Evolutionary conservation across 2,113 vertebrate genomes (phyloP).

Genomic region (Anser cygnoides): DNA sequence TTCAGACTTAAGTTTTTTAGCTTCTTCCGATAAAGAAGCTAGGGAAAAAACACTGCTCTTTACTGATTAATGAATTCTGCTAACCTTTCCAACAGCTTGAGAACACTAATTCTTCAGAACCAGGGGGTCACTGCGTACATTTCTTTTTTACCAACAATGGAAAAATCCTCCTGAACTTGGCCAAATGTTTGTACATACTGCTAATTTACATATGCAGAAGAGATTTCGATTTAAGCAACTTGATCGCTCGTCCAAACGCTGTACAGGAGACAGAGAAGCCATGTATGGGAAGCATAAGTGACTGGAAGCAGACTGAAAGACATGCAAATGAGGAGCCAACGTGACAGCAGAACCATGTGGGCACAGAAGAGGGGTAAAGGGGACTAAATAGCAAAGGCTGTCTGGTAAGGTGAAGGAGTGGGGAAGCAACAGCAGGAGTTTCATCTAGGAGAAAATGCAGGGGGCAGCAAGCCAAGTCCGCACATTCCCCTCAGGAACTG

Average conservation of each 20-base stretch:
- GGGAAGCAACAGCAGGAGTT: background rate
- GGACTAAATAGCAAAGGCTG: background rate
- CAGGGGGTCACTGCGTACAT: background rate
- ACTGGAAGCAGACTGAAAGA: background rate
- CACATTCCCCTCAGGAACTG: background rate
- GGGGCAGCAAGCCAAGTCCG: background rate
- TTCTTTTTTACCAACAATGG: background rate
- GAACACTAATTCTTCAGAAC: background rate
- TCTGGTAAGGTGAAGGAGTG: background rate
- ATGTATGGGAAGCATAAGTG: background rate
- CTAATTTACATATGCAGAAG: background rate
- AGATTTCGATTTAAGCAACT: slow-evolving; percentile 1
- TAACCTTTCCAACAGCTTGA: background rate
- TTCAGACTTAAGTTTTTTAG: background rate
- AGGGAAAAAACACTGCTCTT: background rate
- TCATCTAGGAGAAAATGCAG: background rate
- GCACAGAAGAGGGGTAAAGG: background rate
- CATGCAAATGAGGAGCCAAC: background rate
- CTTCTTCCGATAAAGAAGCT: background rate
- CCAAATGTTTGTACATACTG: background rate
- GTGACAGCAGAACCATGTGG: background rate
- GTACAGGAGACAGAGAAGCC: background rate
- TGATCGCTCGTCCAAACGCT: background rate
- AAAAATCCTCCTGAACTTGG: slow-evolving; percentile 9
- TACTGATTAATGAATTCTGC: slow-evolving; percentile 26